Base-by-base conservation (phyloP, 2,113 vertebrate genomes). In the Eulacestoma nigropectus region DNA sequence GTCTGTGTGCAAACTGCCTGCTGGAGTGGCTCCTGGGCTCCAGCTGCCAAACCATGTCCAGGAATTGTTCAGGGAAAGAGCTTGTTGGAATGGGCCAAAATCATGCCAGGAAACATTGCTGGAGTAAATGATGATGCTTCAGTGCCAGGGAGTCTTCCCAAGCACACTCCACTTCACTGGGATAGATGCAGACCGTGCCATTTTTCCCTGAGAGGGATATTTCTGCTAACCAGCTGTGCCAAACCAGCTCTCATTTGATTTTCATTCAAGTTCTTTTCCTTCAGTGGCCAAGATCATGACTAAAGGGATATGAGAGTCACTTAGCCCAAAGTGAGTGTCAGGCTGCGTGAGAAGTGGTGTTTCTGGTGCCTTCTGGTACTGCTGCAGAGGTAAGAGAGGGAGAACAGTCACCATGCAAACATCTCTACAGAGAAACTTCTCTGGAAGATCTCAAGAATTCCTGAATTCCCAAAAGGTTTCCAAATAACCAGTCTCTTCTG, bases 101-200 rank as follows among this genome's bases (percentile, higher is more conserved):
- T 46, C n/a, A 39, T 47, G 47, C 55, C 89, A 94, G 55, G 12
- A 74, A 90, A 62, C 13, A 25, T 74, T 57, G 29, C 59, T 81
- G 82, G 42, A 72, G 57, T 35, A 69, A 87, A 81, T 42, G 46
- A 74, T 11, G 46, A 29, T 81, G 64, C 10, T 72, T 16, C 47
- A 47, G 33, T 70, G 73, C 80, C 93, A 94, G 37, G 23, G 29
- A 87, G 57, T 86, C 35, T 74, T 94, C 89, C 80, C 89, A 89
- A 86, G 50, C 50, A 33, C 1, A 2, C 17, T 90, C 63, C 65
- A 4, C 49, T 88, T 88, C 77, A 14, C 50, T 35, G 29, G 41
- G 23, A 41, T 11, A 6, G 60, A 57, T 46, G n/a, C 44, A 86
- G 57, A 60, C 33, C 25, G 4, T 72, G 60, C 4, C 16, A n/a